Conservation (phyloP, 1,140 invertebrate genomes). For the Oedothorax gibbosus region DNA sequence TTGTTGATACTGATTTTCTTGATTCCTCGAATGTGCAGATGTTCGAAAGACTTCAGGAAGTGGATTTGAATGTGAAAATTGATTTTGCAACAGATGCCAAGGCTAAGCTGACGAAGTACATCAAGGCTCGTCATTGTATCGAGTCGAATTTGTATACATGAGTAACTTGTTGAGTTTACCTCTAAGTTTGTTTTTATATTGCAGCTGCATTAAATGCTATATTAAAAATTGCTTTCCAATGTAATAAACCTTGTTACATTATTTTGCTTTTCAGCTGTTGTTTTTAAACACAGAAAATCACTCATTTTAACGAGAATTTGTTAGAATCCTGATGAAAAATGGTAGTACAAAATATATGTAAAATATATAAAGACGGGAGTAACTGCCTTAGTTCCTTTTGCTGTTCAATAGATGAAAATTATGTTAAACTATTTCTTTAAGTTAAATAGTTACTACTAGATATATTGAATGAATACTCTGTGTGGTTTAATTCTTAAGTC, state of each 20-base stretch:
- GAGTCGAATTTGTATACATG: constrained; percentile 35
- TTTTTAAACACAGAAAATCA: too few species aligned
- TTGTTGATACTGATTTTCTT: constrained; percentile 5
- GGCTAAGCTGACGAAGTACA: not conserved
- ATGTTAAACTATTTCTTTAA: too few species aligned
- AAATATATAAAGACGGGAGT: too few species aligned
- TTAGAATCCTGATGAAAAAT: not conserved
- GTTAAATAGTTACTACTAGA: too few species aligned
- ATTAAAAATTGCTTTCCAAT: not conserved
- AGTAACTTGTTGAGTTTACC: not conserved
- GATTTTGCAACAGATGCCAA: not conserved
- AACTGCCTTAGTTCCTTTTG: too few species aligned
- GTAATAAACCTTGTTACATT: not conserved
- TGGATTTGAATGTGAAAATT: not conserved
- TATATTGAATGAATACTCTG: too few species aligned
- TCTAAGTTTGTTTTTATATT: too few species aligned
- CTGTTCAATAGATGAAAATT: too few species aligned
- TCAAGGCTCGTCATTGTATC: not conserved
- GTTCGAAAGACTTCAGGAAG: constrained; percentile 1
- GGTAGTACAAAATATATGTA: not conserved
- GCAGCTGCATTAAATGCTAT: not conserved
- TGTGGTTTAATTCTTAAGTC: too few species aligned
- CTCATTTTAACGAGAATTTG: too few species aligned
- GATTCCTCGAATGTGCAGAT: not conserved
- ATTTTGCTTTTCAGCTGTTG: not conserved